Evolutionary conservation across 64 coral and sea anemone genomes (phyloP).

Genomic region (Montipora efflorescens): DNA sequence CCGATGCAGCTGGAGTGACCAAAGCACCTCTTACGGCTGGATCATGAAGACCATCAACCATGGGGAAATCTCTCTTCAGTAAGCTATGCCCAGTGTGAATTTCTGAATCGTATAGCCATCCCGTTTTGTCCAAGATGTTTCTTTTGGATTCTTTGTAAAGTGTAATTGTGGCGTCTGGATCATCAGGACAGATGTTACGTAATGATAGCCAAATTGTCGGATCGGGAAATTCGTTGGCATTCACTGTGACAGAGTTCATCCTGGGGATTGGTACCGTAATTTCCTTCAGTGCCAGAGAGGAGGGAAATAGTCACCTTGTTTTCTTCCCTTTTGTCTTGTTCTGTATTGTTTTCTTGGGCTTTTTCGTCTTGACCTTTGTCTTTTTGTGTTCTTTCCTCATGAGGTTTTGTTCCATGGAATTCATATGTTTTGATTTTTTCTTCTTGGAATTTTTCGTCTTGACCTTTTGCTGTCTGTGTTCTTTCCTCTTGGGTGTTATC

Average conservation of each 20-base stretch:
- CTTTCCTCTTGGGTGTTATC: too few species aligned
- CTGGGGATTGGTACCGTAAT: background rate
- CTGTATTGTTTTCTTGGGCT: too few species aligned
- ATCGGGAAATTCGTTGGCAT: conserved; percentile 3
- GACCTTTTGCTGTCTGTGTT: too few species aligned
- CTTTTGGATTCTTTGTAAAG: conserved; percentile 27
- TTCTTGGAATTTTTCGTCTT: too few species aligned
- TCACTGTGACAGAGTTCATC: background rate
- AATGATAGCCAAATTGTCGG: conserved; percentile 19
- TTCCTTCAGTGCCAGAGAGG: background rate
- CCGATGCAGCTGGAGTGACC: conserved; percentile 22
- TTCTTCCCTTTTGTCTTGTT: too few species aligned
- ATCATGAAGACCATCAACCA: conserved; percentile 46
- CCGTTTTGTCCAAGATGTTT: conserved; percentile 23
- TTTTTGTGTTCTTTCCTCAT: too few species aligned
- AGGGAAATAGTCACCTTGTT: too few species aligned
- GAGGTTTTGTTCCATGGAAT: too few species aligned
- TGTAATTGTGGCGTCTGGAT: background rate
- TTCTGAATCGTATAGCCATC: conserved; percentile 44
- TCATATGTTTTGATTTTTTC: too few species aligned
- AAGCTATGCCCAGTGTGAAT: conserved; percentile 23
- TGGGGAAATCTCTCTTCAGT: conserved; percentile 29
- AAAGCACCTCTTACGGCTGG: conserved; percentile 31
- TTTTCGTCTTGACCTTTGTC: too few species aligned
- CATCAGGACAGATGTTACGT: conserved; percentile 3